Evolutionary conservation across 2,888 invertebrate species (phyloP).

Genomic region (Acheta domesticus): DNA sequence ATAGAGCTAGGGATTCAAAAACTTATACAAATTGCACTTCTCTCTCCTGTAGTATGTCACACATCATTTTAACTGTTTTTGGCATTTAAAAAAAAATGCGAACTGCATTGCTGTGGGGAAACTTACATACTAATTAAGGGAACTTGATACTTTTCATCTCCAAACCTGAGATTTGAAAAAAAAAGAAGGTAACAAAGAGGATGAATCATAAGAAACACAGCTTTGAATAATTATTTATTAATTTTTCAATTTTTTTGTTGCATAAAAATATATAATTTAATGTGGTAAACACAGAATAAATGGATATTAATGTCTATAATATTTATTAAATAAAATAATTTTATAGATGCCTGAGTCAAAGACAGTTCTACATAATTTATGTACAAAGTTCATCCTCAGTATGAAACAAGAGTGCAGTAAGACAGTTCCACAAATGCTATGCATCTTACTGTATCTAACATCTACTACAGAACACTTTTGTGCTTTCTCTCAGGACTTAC

Average conservation of each 20-base stretch:
- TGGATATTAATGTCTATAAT: not conserved
- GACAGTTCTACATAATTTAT: not conserved
- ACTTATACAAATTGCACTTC: too few species aligned
- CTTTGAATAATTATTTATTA: not conserved
- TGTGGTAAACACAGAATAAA: not conserved
- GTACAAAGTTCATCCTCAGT: not conserved
- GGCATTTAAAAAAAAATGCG: too few species aligned
- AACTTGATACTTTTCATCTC: too few species aligned
- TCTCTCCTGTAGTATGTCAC: too few species aligned
- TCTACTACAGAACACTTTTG: not conserved
- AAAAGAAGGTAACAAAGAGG: too few species aligned
- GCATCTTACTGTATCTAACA: constrained; percentile 5
- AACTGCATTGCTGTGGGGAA: too few species aligned
- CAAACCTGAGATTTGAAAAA: too few species aligned
- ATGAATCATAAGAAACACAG: too few species aligned
- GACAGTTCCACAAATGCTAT: not conserved
- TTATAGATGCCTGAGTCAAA: not conserved
- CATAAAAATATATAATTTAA: constrained; percentile 6
- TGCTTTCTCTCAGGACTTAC: not conserved
- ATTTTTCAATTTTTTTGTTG: not conserved
- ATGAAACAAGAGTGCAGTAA: not conserved
- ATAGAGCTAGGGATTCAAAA: too few species aligned
- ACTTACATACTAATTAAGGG: too few species aligned
- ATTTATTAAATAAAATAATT: constrained; percentile 2
- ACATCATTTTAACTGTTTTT: too few species aligned